Evolutionary conservation across 2,113 vertebrate species (phyloP).

Genomic region (Hyaena hyaena): DNA sequence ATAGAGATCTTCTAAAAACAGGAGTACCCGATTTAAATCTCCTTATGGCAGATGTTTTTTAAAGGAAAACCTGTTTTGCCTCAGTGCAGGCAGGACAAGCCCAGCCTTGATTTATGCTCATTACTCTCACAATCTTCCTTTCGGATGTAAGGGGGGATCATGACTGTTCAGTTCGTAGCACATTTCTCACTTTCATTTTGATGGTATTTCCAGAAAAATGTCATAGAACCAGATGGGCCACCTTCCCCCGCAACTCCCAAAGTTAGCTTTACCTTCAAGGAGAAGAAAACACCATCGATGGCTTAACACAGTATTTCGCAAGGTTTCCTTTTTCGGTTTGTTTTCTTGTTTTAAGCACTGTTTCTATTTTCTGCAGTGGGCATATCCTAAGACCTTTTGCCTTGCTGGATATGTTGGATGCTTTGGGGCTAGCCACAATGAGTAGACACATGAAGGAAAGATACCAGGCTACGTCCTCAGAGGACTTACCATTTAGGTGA

Average conservation of each 20-base stretch:
- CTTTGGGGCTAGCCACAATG: no score
- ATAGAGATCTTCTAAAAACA: constrained; percentile 79
- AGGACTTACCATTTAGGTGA: background rate
- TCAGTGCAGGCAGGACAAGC: constrained; percentile 62
- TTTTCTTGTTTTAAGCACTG: constrained; percentile 55
- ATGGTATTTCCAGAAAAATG: constrained; percentile 80
- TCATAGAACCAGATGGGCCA: constrained; percentile 79
- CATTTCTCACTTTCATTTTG: constrained; percentile 75
- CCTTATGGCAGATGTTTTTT: constrained; percentile 77
- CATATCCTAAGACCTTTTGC: background rate
- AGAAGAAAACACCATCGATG: constrained; percentile 58
- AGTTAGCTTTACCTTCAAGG: constrained; percentile 77
- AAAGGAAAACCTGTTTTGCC: constrained; percentile 75
- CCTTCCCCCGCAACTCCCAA: constrained; percentile 73
- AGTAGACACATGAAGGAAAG: background rate
- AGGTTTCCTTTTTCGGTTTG: constrained; percentile 44
- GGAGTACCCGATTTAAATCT: constrained; percentile 76
- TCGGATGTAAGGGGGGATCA: constrained; percentile 62
- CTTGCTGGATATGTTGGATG: background rate
- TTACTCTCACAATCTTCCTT: constrained; percentile 66
- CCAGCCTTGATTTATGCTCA: constrained; percentile 72
- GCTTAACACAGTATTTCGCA: constrained; percentile 20
- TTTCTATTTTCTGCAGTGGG: constrained; percentile 42
- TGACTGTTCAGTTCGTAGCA: constrained; percentile 76
- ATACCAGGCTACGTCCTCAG: background rate